Evolutionary conservation across 2,888 invertebrate species (phyloP), one percentile per base, ranked within the genome.

Genomic region (Octodonta nipae): DNA sequence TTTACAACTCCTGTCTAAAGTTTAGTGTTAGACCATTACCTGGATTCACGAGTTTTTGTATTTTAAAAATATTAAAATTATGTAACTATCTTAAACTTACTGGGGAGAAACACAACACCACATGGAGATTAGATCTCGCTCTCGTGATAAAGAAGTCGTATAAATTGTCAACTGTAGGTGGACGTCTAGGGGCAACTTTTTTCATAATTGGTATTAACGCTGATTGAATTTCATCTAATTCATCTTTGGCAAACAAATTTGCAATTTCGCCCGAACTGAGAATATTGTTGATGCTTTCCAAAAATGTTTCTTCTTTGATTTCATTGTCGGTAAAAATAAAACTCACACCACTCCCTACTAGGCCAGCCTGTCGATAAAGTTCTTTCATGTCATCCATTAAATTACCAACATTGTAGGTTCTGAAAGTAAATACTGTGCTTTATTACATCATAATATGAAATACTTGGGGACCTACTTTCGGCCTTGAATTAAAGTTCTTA

Each of bases 301-400:
- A 64, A 55, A 88, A 91, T 4, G 78, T 75, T 54, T 89, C 89
- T 46, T 89, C 87, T 56, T 88, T 89, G 33, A 89, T 85, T 51
- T 89, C 89, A 50, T 88, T 89, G 54, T 89, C 89, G 4, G 88
- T 88, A 53, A 89, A 88, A 49, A 89, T 80, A 48, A 89, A 89
- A 0, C 83, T 75, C 16, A 86, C 73, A 4, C 88, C 88, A 34
- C 64, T 63, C 0, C 80, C 81, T 46, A 78, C 72, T 8, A 73
- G 63, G 0, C 88, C 89, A n/a, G 86, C 77, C 2, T 73, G 68
- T 28, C 79, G 72, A 53, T 87, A 89, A 35, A 91, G 60, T 44
- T 71, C 68, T 53, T 87, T 86, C 40, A 91, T 71, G 50, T 89
- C 89, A 8, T 91, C 89, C 69, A 83, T 75, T 41, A 91, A 71